phyloP scores from a whole-genome alignment of 2,113 vertebrate genomes.

The Dipodomys merriami region DNA sequence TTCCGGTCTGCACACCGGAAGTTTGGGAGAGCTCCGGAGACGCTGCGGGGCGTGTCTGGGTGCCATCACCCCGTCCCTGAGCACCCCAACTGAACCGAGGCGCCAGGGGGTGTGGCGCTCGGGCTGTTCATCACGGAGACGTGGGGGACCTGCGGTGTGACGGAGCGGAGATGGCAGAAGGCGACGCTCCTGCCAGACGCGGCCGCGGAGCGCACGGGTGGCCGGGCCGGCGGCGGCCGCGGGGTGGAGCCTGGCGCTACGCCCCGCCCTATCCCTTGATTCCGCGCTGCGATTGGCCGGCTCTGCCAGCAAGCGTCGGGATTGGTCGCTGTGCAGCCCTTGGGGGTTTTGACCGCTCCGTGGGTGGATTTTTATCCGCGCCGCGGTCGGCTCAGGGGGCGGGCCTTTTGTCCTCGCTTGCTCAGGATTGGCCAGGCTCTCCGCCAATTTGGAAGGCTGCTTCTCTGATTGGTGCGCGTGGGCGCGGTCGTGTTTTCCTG shows the following conservation, averaged over 20 bases:
- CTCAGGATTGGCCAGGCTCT: background rate
- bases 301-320: background rate
- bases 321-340: slow-evolving; percentile 56
- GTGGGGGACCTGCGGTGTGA: too few species aligned
- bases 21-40: too few species aligned
- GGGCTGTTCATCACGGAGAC: too few species aligned
- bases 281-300: slow-evolving; percentile 48
- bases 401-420: background rate
- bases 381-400: rapidly evolving
- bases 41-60: too few species aligned
- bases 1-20: too few species aligned
- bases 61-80: too few species aligned
- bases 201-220: background rate
- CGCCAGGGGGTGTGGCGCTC: too few species aligned
- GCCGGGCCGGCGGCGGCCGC: too few species aligned
- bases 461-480: slow-evolving; percentile 16
- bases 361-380: background rate
- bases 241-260: rapidly evolving
- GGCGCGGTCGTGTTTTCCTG: background rate
- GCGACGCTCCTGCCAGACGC: too few species aligned
- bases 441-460: background rate
- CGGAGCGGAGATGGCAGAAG: too few species aligned
- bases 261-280: background rate
- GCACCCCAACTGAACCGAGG: too few species aligned
- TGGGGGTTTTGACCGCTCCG: slow-evolving; percentile 56